Evolutionary conservation across 2,113 vertebrate species (phyloP).

Genomic region (Erpornis zantholeuca): DNA sequence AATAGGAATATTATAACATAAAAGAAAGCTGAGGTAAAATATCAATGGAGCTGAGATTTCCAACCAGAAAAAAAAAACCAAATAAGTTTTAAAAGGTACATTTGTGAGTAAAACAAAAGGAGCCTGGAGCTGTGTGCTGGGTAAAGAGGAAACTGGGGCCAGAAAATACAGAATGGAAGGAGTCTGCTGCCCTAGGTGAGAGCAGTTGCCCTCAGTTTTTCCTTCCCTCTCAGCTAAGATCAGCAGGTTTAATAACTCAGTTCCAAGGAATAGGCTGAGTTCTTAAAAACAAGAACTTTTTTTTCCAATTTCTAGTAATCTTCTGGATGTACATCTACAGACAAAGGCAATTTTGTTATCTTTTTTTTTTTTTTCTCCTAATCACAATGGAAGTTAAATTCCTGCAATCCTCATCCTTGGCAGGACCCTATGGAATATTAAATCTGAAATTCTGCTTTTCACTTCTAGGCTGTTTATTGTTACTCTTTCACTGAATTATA

Average conservation of each 20-base stretch:
- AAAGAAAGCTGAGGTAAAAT: background rate
- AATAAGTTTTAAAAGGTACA: background rate
- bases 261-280: background rate
- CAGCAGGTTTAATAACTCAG: background rate
- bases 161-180: background rate
- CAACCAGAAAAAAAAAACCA: background rate
- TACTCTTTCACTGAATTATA: background rate
- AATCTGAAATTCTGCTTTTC: background rate
- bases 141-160: slow-evolving; percentile 14
- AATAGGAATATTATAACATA: background rate
- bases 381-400: background rate
- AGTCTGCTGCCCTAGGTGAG: background rate
- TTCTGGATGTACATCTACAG: background rate
- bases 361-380: background rate
- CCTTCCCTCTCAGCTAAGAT: background rate
- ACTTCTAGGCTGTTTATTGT: background rate
- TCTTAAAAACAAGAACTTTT: background rate
- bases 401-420: background rate
- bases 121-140: background rate
- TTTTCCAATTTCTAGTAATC: background rate
- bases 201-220: background rate
- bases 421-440: background rate
- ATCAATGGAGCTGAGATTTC: background rate
- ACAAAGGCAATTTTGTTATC: background rate
- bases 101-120: background rate